Conservation (phyloP, 2,888 invertebrate species). For the Cephus pygmeus region DNA sequence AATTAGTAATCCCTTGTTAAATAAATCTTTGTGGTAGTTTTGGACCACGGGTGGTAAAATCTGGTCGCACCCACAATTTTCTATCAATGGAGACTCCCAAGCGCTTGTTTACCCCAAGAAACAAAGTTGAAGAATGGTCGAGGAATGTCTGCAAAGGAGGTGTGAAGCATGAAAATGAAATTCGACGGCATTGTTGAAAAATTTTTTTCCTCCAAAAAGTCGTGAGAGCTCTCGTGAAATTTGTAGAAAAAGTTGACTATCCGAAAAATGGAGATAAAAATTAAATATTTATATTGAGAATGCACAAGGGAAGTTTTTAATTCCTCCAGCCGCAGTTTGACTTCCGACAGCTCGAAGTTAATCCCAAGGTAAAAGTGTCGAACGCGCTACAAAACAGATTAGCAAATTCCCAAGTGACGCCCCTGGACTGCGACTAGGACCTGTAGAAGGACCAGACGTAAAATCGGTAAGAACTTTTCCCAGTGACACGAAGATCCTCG, state of each 20-base stretch:
- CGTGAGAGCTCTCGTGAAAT: neutral
- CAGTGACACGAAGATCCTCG: conserved; percentile 9
- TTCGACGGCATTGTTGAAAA: neutral
- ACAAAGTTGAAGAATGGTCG: conserved; percentile 27
- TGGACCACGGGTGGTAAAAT: conserved; percentile 5
- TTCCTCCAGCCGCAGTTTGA: neutral
- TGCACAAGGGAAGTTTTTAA: neutral
- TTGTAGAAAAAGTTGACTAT: neutral
- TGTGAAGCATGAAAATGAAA: neutral
- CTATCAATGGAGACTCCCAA: conserved; percentile 19
- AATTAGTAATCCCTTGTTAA: conserved; percentile 42
- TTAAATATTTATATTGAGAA: neutral
- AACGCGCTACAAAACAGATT: conserved; percentile 46
- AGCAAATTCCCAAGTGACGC: conserved; percentile 27
- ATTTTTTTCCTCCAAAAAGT: neutral
- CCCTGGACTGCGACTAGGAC: neutral
- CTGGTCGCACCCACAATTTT: conserved; percentile 6
- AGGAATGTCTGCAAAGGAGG: neutral
- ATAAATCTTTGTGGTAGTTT: conserved; percentile 11
- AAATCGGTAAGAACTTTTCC: neutral
- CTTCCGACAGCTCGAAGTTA: conserved; percentile 33
- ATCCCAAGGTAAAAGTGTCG: conserved; percentile 50
- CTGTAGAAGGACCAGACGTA: neutral
- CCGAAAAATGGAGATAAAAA: neutral
- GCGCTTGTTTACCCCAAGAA: conserved; percentile 40